Evolutionary conservation across 2,888 invertebrate species (phyloP).

Genomic region (Sinopyrophorus schimmeli): DNA sequence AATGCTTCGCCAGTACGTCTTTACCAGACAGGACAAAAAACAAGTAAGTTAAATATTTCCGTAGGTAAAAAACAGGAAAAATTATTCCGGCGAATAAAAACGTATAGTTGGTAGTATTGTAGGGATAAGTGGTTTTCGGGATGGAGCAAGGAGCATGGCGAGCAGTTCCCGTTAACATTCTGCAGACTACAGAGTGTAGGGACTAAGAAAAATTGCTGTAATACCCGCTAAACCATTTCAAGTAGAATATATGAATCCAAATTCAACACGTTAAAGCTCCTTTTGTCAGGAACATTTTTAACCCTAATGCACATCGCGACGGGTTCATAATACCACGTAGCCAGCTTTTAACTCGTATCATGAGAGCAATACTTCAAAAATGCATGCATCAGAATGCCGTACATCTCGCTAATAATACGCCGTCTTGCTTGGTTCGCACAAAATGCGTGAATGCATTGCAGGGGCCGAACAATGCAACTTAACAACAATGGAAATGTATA

Average conservation of each 20-base stretch:
- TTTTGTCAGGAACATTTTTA: conserved; percentile 46
- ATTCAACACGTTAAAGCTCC: conserved; percentile 44
- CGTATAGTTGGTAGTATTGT: conserved; percentile 21
- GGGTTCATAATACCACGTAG: conserved; percentile 39
- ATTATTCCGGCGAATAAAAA: conserved; percentile 16
- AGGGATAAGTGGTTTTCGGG: conserved; percentile 26
- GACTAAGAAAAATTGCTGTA: conserved; percentile 31
- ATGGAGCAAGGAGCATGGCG: conserved; percentile 19
- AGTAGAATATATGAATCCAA: conserved; percentile 34
- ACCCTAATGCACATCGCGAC: conserved; percentile 45
- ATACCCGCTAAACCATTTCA: conserved; percentile 33
- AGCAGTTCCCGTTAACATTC: conserved; percentile 22
- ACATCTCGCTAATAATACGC: conserved; percentile 45
- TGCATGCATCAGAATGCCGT: conserved; percentile 32
- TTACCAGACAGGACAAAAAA: no score
- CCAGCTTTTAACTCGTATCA: conserved; percentile 38
- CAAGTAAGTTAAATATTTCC: no score
- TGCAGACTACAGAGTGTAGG: conserved; percentile 11
- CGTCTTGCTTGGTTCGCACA: conserved; percentile 44
- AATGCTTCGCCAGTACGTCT: no score
- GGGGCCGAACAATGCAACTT: conserved; percentile 40
- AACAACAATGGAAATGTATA: conserved; percentile 44
- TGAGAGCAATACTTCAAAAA: conserved; percentile 36
- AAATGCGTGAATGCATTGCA: conserved; percentile 46
- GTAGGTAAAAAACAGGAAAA: conserved; percentile 3